Evolutionary conservation across 2,113 vertebrate species (phyloP).

Genomic region (Mormyrus iriodes): DNA sequence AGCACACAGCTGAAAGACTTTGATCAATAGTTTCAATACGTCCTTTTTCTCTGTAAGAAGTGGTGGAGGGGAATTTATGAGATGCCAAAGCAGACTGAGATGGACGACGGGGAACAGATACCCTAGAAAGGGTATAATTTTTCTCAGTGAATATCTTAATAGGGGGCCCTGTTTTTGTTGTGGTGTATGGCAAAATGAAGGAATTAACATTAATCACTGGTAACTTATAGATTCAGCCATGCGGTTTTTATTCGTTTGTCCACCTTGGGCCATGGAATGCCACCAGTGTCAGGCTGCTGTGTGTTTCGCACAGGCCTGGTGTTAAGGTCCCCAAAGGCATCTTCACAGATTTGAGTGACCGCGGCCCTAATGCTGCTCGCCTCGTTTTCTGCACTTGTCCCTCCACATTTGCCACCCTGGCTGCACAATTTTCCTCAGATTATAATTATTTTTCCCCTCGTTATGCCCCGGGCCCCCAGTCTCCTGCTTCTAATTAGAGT

Average conservation of each 20-base stretch:
- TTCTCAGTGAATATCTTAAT: background rate
- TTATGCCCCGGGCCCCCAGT: conserved; percentile 55
- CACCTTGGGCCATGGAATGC: conserved; percentile 61
- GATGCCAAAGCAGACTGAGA: background rate
- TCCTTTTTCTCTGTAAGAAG: background rate
- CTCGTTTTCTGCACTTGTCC: conserved; percentile 91
- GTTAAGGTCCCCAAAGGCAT: conserved; percentile 66
- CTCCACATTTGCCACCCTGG: conserved; percentile 81
- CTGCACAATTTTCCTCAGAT: conserved; percentile 70
- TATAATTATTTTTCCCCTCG: conserved; percentile 74
- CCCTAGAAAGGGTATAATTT: background rate
- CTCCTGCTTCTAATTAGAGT: conserved; percentile 64
- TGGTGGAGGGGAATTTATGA: background rate
- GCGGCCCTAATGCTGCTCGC: conserved; percentile 80
- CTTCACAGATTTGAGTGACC: conserved; percentile 84
- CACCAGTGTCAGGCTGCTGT: conserved; percentile 69
- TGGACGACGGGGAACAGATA: background rate
- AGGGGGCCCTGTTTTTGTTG: background rate
- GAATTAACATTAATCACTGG: conserved; percentile 46
- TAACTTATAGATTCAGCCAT: conserved; percentile 62
- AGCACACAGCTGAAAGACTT: background rate
- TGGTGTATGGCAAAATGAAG: background rate
- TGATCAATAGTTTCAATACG: background rate
- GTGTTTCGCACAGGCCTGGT: conserved; percentile 70
- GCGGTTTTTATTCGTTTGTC: conserved; percentile 56